Evolutionary conservation across 2,888 invertebrate genomes (phyloP), one percentile per base, ranked within the genome.

Genomic region (Tipula lateralis): DNA sequence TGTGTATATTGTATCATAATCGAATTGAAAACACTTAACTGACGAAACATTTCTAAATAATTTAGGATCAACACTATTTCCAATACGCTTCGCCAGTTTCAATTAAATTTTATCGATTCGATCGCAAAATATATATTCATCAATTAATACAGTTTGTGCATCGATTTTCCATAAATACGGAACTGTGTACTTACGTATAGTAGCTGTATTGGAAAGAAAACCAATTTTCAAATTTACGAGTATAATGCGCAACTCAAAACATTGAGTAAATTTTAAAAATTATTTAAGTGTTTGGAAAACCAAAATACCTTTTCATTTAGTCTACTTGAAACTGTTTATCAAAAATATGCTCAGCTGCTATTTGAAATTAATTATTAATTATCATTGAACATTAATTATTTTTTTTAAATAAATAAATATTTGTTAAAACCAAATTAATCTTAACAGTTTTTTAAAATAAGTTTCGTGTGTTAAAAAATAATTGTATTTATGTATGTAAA

Each of bases 321-420:
- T 66, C 66, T 66, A 66, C 66, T 66, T 66, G 24, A 66, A 66
- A 66, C 66, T 66, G 50, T 66, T 50, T 66, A 66, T 66, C 66
- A 66, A 66, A 50, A 50, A 50, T 50, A 50, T 66, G 24, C 24
- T 66, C 12, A 24, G 24, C 19, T 66, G 66, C 13, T 19, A 66
- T 66, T 9, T 66, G 13, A 66, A 66, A 66, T 24, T 9, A 66
- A 66, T 66, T 66, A 66, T 9, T 66, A n/a, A n/a, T n/a, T 24
- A 66, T 24, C 16, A 16, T 2, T 50, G 6, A 36, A 36, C 9
- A 36, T 50, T 50, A 16, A 16, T 50, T 50, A 16, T 50, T 50
- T 50, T 16, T 50, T 66, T 66, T 9, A 9, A 13, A 66, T 66
- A 24, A 24, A 66, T 24, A 66, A 66, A 66, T 66, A 24, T 19